These are phyloP conservation scores for Drosophila bifasciata DNA, from an alignment of 1,140 invertebrate species.

Conservation along the genomic window DNA sequence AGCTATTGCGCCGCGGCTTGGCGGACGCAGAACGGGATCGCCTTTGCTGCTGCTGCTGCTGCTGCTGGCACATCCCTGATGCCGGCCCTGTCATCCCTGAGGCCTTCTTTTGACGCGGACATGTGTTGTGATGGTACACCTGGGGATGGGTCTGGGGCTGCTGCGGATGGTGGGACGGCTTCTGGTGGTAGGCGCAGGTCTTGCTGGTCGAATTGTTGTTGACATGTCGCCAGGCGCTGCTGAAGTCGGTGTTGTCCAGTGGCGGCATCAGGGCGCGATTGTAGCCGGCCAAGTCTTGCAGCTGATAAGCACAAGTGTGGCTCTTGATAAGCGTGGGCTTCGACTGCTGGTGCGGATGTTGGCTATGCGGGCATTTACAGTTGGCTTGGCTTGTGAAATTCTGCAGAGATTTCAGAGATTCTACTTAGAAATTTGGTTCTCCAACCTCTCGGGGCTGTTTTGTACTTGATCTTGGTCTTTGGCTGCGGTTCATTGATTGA, in stretches of 20 bases:
- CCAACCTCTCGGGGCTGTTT: slow-evolving; percentile 15
- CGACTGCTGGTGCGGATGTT: slow-evolving; percentile 49
- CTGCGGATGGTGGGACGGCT: slow-evolving; percentile 18
- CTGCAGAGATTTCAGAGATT: slow-evolving; percentile 42
- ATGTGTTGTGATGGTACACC: slow-evolving; percentile 65
- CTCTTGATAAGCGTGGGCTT: slow-evolving; percentile 71
- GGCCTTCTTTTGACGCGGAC: slow-evolving; percentile 66
- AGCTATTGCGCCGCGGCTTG: slow-evolving; percentile 69
- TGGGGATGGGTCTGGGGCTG: slow-evolving; percentile 29
- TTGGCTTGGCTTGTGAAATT: slow-evolving; percentile 78
- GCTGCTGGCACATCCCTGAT: slow-evolving; percentile 34
- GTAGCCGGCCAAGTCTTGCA: slow-evolving; percentile 67
- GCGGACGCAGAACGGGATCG: slow-evolving; percentile 57
- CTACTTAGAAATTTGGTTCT: not conserved
- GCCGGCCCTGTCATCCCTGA: slow-evolving; percentile 17
- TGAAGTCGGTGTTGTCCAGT: slow-evolving; percentile 68
- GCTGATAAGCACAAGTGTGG: slow-evolving; percentile 71
- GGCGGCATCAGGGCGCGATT: slow-evolving; percentile 72
- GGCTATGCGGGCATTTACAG: slow-evolving; percentile 71
- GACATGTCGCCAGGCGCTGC: slow-evolving; percentile 62
- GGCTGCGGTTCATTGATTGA: slow-evolving; percentile 68
- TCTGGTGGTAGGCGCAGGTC: slow-evolving; percentile 55
- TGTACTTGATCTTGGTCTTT: slow-evolving; percentile 66
- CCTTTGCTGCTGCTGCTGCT: slow-evolving; percentile 27
- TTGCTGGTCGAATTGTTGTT: slow-evolving; percentile 61